Conservation (phyloP, 2,797 vertebrate species). For the Siniperca undulata region DNA sequence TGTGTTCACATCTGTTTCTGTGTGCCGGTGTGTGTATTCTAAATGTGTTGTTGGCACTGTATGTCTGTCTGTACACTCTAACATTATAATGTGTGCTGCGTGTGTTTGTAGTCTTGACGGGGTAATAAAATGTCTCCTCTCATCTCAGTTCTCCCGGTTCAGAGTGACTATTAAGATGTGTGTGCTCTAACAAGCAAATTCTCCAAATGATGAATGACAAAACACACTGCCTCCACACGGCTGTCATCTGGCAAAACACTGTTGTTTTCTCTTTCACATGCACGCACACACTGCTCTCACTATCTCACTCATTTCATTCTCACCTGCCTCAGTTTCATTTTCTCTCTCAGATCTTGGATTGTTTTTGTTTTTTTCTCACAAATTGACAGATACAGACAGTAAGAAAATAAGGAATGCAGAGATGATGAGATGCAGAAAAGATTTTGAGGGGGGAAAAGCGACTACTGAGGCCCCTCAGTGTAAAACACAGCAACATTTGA, state of each 20-base stretch:
- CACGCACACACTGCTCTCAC: neutral
- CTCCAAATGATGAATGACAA: constrained; percentile 76
- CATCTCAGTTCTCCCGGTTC: constrained; percentile 56
- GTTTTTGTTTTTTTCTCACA: constrained; percentile 2
- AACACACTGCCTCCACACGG: constrained; percentile 56
- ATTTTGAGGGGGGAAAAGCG: constrained; percentile 10
- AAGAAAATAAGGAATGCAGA: constrained; percentile 7
- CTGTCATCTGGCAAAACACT: constrained; percentile 61
- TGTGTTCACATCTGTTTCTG: constrained; percentile 6
- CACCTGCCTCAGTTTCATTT: constrained; percentile 48
- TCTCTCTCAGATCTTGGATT: constrained; percentile 20
- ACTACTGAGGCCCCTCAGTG: neutral
- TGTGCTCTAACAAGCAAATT: constrained; percentile 63
- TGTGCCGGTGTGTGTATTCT: neutral
- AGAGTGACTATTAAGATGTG: constrained; percentile 70
- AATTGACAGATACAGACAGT: neutral
- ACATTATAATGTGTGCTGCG: constrained; percentile 24
- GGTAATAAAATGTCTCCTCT: constrained; percentile 70
- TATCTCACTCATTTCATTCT: constrained; percentile 35
- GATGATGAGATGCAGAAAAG: neutral
- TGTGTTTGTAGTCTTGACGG: constrained; percentile 39
- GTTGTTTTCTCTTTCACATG: constrained; percentile 23
- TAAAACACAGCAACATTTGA: constrained; percentile 23
- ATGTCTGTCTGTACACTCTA: constrained; percentile 11
- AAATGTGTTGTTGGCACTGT: neutral